A percentile compares a stretch with the other conserved stretches of the same genome.
These are phyloP conservation scores for Ganaspis brasiliensis DNA, from an alignment of 2,888 invertebrate species.

Conservation along the genomic window DNA sequence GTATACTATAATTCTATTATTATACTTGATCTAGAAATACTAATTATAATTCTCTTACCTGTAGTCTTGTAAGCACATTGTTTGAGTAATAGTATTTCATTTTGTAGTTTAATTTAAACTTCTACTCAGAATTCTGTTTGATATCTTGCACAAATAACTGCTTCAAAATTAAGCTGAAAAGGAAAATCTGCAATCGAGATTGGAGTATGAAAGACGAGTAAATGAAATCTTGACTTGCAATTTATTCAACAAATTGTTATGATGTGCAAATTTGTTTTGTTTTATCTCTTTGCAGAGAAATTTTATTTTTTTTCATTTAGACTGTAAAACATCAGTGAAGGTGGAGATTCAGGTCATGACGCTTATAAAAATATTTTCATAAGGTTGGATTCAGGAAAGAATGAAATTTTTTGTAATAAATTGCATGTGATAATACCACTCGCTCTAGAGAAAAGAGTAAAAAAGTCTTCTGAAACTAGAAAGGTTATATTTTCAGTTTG, in stretches of 20 bases:
- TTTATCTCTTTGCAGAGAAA: background rate
- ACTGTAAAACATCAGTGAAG: background rate
- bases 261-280: background rate
- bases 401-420: constrained; percentile 8
- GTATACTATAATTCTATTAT: too few species aligned
- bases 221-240: constrained; percentile 1
- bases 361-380: background rate
- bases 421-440: constrained; percentile 8
- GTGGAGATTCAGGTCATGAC: background rate
- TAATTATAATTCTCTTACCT: too few species aligned
- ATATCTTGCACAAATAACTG: background rate
- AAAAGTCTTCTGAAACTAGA: background rate
- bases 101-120: background rate
- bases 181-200: background rate
- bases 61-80: too few species aligned
- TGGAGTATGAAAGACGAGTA: background rate
- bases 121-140: background rate
- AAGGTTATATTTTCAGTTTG: background rate
- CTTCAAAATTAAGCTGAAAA: constrained; percentile 4
- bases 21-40: too few species aligned
- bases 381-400: background rate
- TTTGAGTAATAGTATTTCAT: background rate
- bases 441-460: background rate
- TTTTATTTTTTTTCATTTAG: background rate
- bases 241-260: background rate